Evolutionary conservation across 2,113 vertebrate species (phyloP), one percentile per base, ranked within the genome.

Genomic region (Tenrec ecaudatus): DNA sequence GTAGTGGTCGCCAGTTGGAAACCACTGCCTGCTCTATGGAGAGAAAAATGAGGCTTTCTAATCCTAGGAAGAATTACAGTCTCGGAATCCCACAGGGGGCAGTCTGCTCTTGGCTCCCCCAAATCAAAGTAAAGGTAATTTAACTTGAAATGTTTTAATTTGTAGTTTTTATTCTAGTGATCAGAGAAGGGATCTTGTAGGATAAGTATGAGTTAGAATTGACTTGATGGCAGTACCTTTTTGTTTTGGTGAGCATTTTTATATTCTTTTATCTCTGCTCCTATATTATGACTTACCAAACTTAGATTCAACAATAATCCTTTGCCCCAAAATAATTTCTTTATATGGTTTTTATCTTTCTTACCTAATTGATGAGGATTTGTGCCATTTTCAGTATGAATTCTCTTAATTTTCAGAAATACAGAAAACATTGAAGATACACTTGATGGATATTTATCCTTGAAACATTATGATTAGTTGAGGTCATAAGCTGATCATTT

Each of bases 371-470:
- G 89, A 6, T 88, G 80, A 33, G 90, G 40, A 40, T 91, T 92
- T 89, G 15, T 73, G 29, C 25, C 31, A 58, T 95, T 91, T 93
- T 88, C n/a, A 36, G 3, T 77, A 29, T 89, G 69, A 22, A 33
- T 89, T 88, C 3, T 90, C 38, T 82, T 76, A 79, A 25, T 81
- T 85, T 88, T 88, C 75, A 82, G 79, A 43, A 92, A 93, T 85
- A 87, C 16, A 80, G 27, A 53, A 95, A 66, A 14, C 60, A 6
- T 66, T 66, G 85, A 76, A 47, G n/a, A 38, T 90, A 58, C 25
- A 7, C 79, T 88, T 68, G 11, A 38, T n/a, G 36, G 12, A 20
- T 87, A 0, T 83, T 90, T 83, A 38, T 25, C 58, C 20, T 80
- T 90, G 57, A 47, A 19, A 12, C 90, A 85, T 91, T 93, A 86